phyloP scores from a whole-genome alignment of 2,888 invertebrate species.

The Cheiracanthium punctorium region DNA sequence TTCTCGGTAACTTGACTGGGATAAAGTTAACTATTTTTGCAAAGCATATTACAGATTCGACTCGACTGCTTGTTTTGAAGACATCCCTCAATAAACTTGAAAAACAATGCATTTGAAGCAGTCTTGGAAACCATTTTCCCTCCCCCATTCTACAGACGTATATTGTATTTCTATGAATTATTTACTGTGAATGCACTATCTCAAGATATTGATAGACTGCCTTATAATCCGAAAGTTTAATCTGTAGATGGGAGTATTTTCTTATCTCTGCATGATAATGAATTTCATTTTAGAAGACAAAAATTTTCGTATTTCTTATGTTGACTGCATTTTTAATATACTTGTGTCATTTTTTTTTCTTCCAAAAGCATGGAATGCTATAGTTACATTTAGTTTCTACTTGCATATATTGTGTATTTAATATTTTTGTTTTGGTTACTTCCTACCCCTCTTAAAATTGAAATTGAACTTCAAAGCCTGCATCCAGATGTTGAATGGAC shows the following conservation, averaged over 20 bases:
- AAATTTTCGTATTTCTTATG: conserved; percentile 42
- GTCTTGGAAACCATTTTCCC: conserved; percentile 49
- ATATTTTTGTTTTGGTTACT: conserved; percentile 28
- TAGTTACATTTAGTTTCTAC: conserved; percentile 27
- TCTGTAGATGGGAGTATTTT: conserved; percentile 58
- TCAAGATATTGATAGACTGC: conserved; percentile 40
- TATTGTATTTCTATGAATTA: conserved; percentile 29
- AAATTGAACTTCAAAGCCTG: not conserved
- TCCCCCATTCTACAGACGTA: conserved; percentile 54
- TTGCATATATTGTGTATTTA: conserved; percentile 32
- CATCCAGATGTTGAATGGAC: not conserved
- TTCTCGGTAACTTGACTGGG: conserved; percentile 30
- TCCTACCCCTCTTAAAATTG: not conserved
- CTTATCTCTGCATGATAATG: conserved; percentile 56
- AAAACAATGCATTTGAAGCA: conserved; percentile 55
- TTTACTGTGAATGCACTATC: conserved; percentile 38
- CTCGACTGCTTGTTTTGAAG: conserved; percentile 63
- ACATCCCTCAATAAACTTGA: conserved; percentile 49
- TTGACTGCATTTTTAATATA: conserved; percentile 25
- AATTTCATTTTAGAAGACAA: conserved; percentile 40
- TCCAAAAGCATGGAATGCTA: conserved; percentile 49
- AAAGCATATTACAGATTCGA: conserved; percentile 48
- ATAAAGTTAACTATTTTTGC: conserved; percentile 53
- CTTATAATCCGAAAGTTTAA: conserved; percentile 34
- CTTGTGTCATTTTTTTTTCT: conserved; percentile 53